A percentile compares a stretch with the other conserved stretches of the same genome.
phyloP scores from a whole-genome alignment of 1,140 invertebrate genomes.

The Leucophenga varia region DNA sequence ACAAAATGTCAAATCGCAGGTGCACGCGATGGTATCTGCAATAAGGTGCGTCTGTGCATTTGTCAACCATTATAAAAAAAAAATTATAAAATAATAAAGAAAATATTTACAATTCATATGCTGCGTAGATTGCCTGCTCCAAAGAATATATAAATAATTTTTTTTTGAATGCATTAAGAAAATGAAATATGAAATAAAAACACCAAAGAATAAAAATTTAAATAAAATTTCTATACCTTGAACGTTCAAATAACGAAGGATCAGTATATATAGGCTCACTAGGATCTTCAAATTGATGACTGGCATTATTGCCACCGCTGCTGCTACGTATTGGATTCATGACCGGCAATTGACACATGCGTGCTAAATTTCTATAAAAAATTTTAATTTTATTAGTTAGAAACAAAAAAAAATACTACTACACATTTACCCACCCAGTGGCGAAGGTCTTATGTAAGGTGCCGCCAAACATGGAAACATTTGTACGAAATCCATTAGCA shows the following conservation, averaged over 20 bases:
- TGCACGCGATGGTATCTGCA: slow-evolving; percentile 38
- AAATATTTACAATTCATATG: background rate
- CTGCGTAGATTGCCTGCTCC: too few species aligned
- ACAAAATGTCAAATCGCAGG: slow-evolving; percentile 34
- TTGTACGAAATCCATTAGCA: slow-evolving; percentile 48
- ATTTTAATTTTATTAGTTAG: slow-evolving; percentile 3
- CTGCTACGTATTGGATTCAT: slow-evolving; percentile 53
- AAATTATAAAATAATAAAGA: background rate
- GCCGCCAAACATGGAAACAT: slow-evolving; percentile 62
- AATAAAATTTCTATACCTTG: too few species aligned
- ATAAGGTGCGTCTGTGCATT: slow-evolving; percentile 35
- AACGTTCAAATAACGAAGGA: slow-evolving; percentile 84
- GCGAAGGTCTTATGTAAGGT: slow-evolving; percentile 65
- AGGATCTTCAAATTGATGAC: slow-evolving; percentile 71
- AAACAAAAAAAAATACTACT: background rate
- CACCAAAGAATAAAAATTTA: too few species aligned
- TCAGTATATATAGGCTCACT: slow-evolving; percentile 93
- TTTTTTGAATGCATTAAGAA: too few species aligned
- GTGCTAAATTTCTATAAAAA: slow-evolving; percentile 48
- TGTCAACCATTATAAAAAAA: slow-evolving; percentile 32
- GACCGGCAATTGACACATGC: slow-evolving; percentile 56
- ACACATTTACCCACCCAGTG: slow-evolving; percentile 57
- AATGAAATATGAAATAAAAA: too few species aligned
- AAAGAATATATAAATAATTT: too few species aligned
- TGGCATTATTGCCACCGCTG: slow-evolving; percentile 17